These are phyloP conservation scores for Patiria miniata DNA, from an alignment of 35 echinoderm and acorn worm species.

Conservation along the genomic window DNA sequence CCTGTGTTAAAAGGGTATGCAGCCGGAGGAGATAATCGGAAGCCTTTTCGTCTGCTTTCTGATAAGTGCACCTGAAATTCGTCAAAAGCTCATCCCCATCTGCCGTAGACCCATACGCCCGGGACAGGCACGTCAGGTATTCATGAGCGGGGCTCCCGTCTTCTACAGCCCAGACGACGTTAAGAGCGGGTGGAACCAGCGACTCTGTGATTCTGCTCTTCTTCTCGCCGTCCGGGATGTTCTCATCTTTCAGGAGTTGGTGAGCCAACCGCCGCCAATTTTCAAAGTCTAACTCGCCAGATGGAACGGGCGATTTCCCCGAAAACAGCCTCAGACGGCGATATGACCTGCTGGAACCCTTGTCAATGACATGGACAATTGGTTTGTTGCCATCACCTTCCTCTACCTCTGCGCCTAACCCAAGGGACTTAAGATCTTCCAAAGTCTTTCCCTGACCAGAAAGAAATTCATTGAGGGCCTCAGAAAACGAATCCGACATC, in stretches of 20 bases:
- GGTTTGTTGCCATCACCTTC: too few species aligned
- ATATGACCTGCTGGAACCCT: not conserved
- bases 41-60: conserved; percentile 13
- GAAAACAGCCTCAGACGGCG: conserved; percentile 54
- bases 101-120: not conserved
- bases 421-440: not conserved
- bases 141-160: not conserved
- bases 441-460: not conserved
- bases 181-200: conserved; percentile 44
- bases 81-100: conserved; percentile 38
- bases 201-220: conserved; percentile 20
- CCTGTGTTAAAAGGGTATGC: not conserved
- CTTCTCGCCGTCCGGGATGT: conserved; percentile 23
- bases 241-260: conserved; percentile 41
- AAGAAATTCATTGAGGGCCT: not conserved
- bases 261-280: conserved; percentile 55
- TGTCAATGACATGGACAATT: conserved; percentile 6
- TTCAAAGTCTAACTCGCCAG: conserved; percentile 55
- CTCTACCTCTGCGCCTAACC: not conserved
- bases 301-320: conserved; percentile 27
- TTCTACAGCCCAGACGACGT: not conserved
- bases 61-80: conserved; percentile 12
- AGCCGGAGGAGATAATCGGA: conserved; percentile 33
- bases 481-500: not conserved
- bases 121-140: not conserved